Evolutionary conservation across 2,113 vertebrate species (phyloP), one percentile per base, ranked within the genome.

Genomic region (Chiloscyllium plagiosum): DNA sequence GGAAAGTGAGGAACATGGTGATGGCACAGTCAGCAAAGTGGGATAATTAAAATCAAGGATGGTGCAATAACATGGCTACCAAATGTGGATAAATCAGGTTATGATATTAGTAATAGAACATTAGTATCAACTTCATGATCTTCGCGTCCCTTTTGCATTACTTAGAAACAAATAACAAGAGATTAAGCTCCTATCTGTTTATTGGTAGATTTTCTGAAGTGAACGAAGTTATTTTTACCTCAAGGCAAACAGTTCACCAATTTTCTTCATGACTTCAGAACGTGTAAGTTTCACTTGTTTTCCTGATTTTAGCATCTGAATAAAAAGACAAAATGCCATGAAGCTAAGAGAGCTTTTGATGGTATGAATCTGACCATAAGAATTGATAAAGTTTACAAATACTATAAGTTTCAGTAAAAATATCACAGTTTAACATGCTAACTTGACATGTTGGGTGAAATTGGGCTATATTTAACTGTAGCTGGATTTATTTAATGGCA

Each of bases 251-350:
- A 99, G 98, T 96, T 99, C 99, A 96, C 99, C 99, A 50, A 99
- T 99, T 97, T 99, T 99, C 97, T 99, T 98, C 98, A 99, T 99
- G 8, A 99, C 99, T 96, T 99, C 99, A 96, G 98, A 98, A 72
- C 99, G 98, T 94, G 99, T 99, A n/a, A 99, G 97, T 97, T 99
- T 99, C 7, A 99, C 97, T 96, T 98, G 98, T 96, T 97, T 98
- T 72, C 99, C 98, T 96, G 98, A 98, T 97, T 99, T 99, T 68
- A 99, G 97, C 96, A 98, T 98, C 99, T 98, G 96, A 70, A 96
- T 96, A 96, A 93, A 93, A 65, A 61, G 26, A 15, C 20, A 94
- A 26, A 94, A 95, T 95, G 47, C 22, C 33, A 26, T 52, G 86
- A 80, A 17, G n/a, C 4, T 29, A 56, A 12, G 50, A 56, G 52